Evolutionary conservation across 2,888 invertebrate species (phyloP).

Genomic region (Cantharis rufa): DNA sequence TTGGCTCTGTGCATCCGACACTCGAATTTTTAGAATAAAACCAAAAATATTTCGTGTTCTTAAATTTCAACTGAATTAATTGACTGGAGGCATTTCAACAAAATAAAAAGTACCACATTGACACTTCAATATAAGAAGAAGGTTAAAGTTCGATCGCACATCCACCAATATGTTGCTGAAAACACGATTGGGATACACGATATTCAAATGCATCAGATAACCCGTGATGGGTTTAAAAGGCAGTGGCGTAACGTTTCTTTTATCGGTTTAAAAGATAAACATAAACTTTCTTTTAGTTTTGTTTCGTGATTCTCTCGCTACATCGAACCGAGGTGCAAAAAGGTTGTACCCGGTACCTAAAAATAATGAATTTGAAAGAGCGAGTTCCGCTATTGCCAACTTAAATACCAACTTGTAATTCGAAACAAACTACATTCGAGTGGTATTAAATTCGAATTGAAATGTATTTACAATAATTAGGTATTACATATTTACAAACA

Average conservation of each 20-base stretch:
- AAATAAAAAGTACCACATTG: not conserved
- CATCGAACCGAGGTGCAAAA: not conserved
- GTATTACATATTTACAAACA: slow-evolving; percentile 45
- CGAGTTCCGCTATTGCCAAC: not conserved
- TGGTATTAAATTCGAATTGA: not conserved
- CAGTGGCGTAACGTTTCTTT: not conserved
- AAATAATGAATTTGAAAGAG: not conserved
- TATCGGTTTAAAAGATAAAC: not conserved
- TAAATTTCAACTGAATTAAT: not conserved
- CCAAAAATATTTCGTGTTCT: not conserved
- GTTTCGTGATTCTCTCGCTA: not conserved
- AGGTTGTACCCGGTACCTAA: not conserved
- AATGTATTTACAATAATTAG: slow-evolving; percentile 23
- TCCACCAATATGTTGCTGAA: not conserved
- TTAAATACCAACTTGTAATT: not conserved
- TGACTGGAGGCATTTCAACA: not conserved
- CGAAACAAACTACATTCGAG: not conserved
- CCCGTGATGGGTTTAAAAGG: not conserved
- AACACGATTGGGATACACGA: not conserved
- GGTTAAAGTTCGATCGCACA: not conserved
- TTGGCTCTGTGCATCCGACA: not conserved
- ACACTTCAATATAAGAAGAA: not conserved
- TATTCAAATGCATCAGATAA: not conserved
- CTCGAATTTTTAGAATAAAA: not conserved
- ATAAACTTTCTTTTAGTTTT: not conserved